These are phyloP conservation scores for Dendrocopos noguchii DNA, from an alignment of 2,113 vertebrate genomes.

Conservation along the genomic window DNA sequence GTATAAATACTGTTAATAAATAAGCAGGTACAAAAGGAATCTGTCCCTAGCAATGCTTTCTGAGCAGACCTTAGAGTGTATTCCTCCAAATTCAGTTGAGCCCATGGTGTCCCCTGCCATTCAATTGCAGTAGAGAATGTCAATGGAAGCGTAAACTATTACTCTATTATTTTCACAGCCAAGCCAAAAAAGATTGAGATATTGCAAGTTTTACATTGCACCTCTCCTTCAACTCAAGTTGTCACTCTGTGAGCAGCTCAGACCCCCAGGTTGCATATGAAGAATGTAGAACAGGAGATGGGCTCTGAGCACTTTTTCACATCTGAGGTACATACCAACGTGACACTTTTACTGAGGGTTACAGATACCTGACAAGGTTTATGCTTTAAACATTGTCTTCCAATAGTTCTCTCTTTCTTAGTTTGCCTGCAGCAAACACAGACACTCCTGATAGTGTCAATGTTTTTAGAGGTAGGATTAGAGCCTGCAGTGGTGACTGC, in stretches of 20 bases:
- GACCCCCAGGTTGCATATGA: background rate
- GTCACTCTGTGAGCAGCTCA: background rate
- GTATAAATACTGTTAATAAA: background rate
- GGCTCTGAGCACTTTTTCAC: background rate
- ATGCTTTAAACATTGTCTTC: background rate
- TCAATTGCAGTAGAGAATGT: background rate
- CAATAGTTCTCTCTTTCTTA: background rate
- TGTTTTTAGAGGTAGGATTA: background rate
- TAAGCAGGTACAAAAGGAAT: background rate
- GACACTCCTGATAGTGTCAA: background rate
- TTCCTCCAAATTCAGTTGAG: background rate
- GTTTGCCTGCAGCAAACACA: background rate
- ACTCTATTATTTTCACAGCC: background rate
- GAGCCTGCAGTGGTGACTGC: background rate
- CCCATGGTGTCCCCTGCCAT: background rate
- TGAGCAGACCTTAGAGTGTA: background rate
- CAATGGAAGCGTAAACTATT: background rate
- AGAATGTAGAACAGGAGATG: background rate
- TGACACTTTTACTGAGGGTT: background rate
- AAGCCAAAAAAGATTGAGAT: background rate
- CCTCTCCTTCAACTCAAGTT: background rate
- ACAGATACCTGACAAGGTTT: background rate
- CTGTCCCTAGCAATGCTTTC: background rate
- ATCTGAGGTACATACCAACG: fast-evolving
- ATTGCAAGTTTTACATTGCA: background rate